Conservation (phyloP, 1,140 invertebrate genomes). For the Parapsyche elsis region DNA sequence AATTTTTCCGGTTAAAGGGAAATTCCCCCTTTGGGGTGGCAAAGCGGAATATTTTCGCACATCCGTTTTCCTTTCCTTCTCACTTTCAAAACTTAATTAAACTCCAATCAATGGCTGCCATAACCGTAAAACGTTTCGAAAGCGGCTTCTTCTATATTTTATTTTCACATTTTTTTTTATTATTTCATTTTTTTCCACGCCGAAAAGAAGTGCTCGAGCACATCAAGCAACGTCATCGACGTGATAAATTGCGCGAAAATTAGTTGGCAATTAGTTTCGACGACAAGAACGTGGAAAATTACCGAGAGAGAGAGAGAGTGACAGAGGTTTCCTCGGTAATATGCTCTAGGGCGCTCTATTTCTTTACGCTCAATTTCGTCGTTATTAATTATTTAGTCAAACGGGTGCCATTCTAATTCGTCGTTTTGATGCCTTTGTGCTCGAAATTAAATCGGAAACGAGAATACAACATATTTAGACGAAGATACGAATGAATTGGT, state of each 20-base stretch:
- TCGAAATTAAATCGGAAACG: no score
- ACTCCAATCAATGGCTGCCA: constrained; percentile 10
- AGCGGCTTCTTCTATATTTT: neutral
- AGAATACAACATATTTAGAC: no score
- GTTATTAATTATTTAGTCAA: no score
- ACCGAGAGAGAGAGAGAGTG: neutral
- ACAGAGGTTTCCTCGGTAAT: no score
- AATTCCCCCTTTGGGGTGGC: neutral
- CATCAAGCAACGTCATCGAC: constrained; percentile 35
- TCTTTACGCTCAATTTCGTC: no score
- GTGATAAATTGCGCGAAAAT: constrained; percentile 36
- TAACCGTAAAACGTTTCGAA: neutral
- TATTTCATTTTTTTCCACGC: neutral
- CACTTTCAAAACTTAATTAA: constrained; percentile 23
- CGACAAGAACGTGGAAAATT: constrained; percentile 6
- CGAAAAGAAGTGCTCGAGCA: constrained; percentile 24
- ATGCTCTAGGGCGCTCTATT: no score
- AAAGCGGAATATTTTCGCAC: neutral
- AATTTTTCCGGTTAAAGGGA: no score
- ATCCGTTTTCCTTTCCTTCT: neutral
- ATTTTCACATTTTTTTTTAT: neutral
- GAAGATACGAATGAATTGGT: no score
- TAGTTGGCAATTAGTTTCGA: constrained; percentile 36
- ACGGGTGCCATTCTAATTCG: no score
- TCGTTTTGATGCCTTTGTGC: no score